Conservation (phyloP, 2,888 invertebrate species). For the Lissonota sp. region DNA sequence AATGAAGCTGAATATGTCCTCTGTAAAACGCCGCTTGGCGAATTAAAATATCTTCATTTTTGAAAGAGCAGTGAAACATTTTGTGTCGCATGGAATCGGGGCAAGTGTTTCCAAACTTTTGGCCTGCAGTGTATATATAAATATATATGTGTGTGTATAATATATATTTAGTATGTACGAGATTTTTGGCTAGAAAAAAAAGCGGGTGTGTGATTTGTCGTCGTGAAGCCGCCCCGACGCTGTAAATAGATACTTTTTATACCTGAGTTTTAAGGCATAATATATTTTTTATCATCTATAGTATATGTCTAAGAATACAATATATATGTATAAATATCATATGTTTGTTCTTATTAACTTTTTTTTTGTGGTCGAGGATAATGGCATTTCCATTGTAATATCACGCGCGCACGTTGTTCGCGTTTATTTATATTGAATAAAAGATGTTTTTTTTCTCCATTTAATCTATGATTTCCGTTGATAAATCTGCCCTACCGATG, state of each 20-base stretch:
- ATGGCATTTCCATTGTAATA: slow-evolving; percentile 72
- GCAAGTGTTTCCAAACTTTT: no score
- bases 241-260: slow-evolving; percentile 77
- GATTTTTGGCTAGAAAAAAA: slow-evolving; percentile 26
- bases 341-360: slow-evolving; percentile 55
- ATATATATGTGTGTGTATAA: no score
- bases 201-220: slow-evolving; percentile 27
- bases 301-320: slow-evolving; percentile 54
- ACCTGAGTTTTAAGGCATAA: slow-evolving; percentile 74
- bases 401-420: slow-evolving; percentile 71
- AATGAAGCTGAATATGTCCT: no score
- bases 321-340: slow-evolving; percentile 43
- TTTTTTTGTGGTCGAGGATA: slow-evolving; percentile 74
- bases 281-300: slow-evolving; percentile 66
- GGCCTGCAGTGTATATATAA: no score
- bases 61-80: no score
- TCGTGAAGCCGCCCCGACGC: slow-evolving; percentile 56
- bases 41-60: no score
- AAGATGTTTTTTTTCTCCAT: slow-evolving; percentile 60
- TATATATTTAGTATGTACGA: no score
- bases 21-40: no score
- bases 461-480: slow-evolving; percentile 35
- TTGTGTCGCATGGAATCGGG: no score
- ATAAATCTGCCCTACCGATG: background rate
- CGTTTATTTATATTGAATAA: slow-evolving; percentile 74